These are phyloP conservation scores for Coracias cyanogaster DNA, from an alignment of 2,797 vertebrate species.

Conservation along the genomic window DNA sequence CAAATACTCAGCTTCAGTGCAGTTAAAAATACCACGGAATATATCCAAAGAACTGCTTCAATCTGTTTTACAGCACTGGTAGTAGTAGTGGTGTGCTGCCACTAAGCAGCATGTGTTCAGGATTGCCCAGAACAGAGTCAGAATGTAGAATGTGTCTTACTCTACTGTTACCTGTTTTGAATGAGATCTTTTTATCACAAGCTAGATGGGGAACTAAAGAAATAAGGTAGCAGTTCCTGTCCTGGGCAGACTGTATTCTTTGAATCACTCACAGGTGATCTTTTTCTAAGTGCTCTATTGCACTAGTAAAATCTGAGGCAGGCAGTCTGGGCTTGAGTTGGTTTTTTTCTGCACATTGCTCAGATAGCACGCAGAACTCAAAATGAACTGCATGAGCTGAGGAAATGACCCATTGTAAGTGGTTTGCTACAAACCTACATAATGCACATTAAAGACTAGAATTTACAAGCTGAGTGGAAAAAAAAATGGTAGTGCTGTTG, in stretches of 20 bases:
- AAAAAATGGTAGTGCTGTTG: not conserved
- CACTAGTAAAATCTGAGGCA: not conserved
- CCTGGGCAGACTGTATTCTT: not conserved
- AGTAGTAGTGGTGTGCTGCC: not conserved
- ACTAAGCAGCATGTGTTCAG: not conserved
- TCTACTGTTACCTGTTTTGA: not conserved
- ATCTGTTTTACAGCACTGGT: not conserved
- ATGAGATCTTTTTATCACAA: not conserved
- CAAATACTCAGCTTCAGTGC: not conserved
- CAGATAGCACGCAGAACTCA: fast-evolving
- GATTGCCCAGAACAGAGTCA: not conserved
- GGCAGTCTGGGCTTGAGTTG: not conserved
- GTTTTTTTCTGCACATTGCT: not conserved
- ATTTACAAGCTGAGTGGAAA: not conserved
- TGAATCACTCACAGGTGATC: not conserved
- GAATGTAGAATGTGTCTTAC: not conserved
- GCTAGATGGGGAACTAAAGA: not conserved
- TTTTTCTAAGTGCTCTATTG: not conserved
- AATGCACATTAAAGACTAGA: not conserved
- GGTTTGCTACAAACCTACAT: fast-evolving
- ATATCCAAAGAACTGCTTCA: not conserved
- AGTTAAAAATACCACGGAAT: not conserved
- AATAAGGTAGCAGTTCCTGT: not conserved
- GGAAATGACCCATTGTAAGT: not conserved
- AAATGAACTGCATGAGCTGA: not conserved